Base-by-base conservation (phyloP, 2,888 invertebrate genomes). In the Nowickia ferox region DNA sequence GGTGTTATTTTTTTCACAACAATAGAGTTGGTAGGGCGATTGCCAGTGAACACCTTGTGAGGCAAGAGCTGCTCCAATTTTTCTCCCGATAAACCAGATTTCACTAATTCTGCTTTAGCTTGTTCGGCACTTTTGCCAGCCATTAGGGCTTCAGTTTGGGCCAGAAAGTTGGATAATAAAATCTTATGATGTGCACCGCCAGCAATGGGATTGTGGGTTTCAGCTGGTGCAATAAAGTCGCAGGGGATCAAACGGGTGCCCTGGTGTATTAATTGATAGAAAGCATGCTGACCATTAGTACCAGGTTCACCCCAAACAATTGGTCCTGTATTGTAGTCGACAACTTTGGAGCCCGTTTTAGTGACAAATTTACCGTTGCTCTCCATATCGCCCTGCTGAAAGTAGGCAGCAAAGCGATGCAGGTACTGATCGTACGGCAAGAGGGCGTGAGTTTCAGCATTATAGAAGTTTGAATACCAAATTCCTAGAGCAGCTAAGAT, bases 351-450 rank as follows among this genome's bases (percentile, higher is more conserved):
- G 44, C 89, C 91, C 15, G 94, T 93, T 46, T 96, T 95, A 0
- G 97, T 97, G 42, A 97, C 96, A 90, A 96, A 96, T 93, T 99
- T 99, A 87, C 99, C 99, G 93, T 99, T 99, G 88, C 98, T 98
- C 93, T 99, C 99, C 99, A 99, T 99, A 91, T 99, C 99, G 5
- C 99, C 99, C 94, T 99, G 99, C 93, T 99, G 99, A 94, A 99
- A 99, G 93, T 99, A 99, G 17, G 99, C 99, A 11, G 99, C 98
- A 93, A 99, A 99, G 92, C 99, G 95, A 93, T 99, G 99, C 90
- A 99, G 93, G 93, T 99, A 99, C 93, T 99, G 99, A 93, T 99
- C 99, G 92, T 99, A 99, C 0, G 99, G 99, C 81, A 99, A 94
- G 9, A 99, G 94, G 0, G 98, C 97, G 91, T 99, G 98, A 0